Conservation (phyloP, 1,140 invertebrate species). For the Cotesia vestalis region DNA sequence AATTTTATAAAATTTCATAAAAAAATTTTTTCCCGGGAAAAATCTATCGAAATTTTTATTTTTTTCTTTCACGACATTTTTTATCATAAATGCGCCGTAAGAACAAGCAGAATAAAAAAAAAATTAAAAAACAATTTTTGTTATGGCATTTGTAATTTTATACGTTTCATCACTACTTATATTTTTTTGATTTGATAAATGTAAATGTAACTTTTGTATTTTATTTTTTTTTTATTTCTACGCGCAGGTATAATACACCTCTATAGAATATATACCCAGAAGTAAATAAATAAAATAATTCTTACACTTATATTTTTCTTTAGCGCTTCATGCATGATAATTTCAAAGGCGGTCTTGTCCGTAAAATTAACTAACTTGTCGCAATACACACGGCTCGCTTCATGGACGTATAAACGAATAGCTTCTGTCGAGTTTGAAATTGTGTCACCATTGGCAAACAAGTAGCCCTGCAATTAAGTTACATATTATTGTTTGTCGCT, state of each 20-base stretch:
- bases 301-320: constrained; percentile 85
- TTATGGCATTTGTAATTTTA: neutral
- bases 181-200: too few species aligned
- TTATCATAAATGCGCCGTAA: too few species aligned
- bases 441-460: constrained; percentile 82
- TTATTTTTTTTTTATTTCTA: too few species aligned
- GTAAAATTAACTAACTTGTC: constrained; percentile 85
- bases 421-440: constrained; percentile 76
- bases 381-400: constrained; percentile 87
- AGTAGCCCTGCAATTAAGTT: constrained; percentile 76
- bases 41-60: too few species aligned
- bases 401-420: constrained; percentile 88
- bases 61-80: too few species aligned
- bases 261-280: constrained; percentile 27
- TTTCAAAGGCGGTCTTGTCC: constrained; percentile 77
- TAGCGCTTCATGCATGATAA: constrained; percentile 78
- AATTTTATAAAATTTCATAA: too few species aligned
- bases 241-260: too few species aligned
- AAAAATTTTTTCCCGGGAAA: too few species aligned
- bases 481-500: constrained; percentile 12
- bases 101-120: too few species aligned
- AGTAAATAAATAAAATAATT: constrained; percentile 19
- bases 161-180: neutral
- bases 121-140: too few species aligned
- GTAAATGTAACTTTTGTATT: too few species aligned